A percentile compares a stretch with the other conserved stretches of the same genome.
Evolutionary conservation across 2,797 vertebrate genomes (phyloP).

Genomic region (Chiroxiphia lanceolata): DNA sequence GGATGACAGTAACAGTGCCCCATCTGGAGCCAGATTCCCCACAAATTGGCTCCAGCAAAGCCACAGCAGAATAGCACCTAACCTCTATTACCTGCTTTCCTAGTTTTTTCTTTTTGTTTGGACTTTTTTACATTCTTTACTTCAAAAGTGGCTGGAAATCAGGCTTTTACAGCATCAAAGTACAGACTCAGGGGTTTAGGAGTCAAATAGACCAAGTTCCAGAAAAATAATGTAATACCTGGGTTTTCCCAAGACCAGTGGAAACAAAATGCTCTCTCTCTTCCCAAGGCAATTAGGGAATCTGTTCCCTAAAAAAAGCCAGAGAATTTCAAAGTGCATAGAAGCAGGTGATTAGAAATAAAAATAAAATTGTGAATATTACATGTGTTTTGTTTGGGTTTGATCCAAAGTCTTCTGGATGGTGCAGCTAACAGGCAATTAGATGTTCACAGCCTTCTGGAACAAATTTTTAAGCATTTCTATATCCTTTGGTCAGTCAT

Average conservation of each 20-base stretch:
- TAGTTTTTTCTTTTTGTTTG: not conserved
- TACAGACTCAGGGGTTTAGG: not conserved
- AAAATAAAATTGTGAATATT: not conserved
- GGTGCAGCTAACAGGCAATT: not conserved
- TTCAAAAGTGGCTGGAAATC: not conserved
- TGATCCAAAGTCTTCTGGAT: not conserved
- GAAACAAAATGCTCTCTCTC: not conserved
- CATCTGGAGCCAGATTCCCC: not conserved
- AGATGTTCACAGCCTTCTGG: not conserved
- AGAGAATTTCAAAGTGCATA: not conserved
- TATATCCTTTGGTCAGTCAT: not conserved
- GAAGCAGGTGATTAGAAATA: not conserved
- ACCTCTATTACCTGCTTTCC: not conserved
- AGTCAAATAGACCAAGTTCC: not conserved
- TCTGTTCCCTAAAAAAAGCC: not conserved
- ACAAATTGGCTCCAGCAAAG: not conserved
- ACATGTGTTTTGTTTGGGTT: not conserved
- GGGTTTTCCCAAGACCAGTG: not conserved
- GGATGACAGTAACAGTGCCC: not conserved
- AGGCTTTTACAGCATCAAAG: not conserved
- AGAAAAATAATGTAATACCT: not conserved
- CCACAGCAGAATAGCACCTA: not conserved
- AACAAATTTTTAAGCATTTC: not conserved
- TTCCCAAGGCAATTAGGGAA: not conserved
- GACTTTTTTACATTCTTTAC: not conserved